Evolutionary conservation across 2,113 vertebrate genomes (phyloP).

Genomic region (Tupaia chinensis): DNA sequence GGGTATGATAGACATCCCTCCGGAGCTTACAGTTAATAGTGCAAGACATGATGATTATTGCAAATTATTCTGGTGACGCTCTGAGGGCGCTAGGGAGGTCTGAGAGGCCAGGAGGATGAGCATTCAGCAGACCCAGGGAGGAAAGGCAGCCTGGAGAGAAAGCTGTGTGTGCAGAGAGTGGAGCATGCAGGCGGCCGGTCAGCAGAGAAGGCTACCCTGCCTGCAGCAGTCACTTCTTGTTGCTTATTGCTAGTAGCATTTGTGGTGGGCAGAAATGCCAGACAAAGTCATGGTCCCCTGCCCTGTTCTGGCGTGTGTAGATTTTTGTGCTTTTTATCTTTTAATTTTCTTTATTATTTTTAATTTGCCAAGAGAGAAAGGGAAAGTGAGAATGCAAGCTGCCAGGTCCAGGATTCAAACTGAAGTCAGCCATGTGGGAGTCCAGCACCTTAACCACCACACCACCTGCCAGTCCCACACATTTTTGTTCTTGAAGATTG

Average conservation of each 20-base stretch:
- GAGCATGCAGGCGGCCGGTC: too few relatives aligned
- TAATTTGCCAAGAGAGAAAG: too few relatives aligned
- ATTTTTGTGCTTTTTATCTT: not conserved
- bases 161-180: not conserved
- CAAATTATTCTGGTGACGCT: not conserved
- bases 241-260: not conserved
- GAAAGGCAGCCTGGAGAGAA: not conserved
- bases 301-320: not conserved
- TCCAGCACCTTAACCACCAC: too few relatives aligned
- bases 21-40: not conserved
- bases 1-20: not conserved
- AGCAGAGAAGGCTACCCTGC: too few relatives aligned
- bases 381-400: too few relatives aligned
- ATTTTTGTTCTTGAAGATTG: too few relatives aligned
- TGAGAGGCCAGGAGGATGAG: not conserved
- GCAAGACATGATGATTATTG: not conserved
- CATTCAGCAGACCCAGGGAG: not conserved
- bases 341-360: not conserved
- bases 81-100: not conserved
- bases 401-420: too few relatives aligned
- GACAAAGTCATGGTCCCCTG: not conserved
- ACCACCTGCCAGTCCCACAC: too few relatives aligned
- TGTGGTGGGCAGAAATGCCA: not conserved
- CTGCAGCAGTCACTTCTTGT: not conserved
- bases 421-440: too few relatives aligned